These are phyloP conservation scores for Oncorhynchus nerka DNA, from an alignment of 2,113 vertebrate species.

Conservation along the genomic window DNA sequence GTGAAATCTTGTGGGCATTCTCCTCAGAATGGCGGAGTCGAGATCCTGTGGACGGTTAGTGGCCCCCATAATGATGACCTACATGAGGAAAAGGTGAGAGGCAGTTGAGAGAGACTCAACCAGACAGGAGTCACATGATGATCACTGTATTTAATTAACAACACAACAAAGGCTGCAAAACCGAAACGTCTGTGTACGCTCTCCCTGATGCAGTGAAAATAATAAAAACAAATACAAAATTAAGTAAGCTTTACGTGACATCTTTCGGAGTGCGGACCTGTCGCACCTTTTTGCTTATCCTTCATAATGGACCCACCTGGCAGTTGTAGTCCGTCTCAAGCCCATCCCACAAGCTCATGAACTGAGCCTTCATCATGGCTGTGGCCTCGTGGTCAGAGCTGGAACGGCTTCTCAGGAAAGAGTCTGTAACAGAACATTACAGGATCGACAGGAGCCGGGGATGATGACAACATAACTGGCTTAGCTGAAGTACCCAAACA, in stretches of 20 bases:
- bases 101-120: not conserved
- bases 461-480: not conserved
- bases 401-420: slow-evolving; percentile 91
- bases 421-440: slow-evolving; percentile 74
- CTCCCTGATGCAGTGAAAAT: too few relatives aligned
- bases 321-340: slow-evolving; percentile 91
- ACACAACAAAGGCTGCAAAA: too few relatives aligned
- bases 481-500: not conserved
- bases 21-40: slow-evolving; percentile 93
- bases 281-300: not conserved
- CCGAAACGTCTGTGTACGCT: too few relatives aligned
- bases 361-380: slow-evolving; percentile 99
- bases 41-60: slow-evolving; percentile 96
- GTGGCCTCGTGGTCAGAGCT: slow-evolving; percentile 97
- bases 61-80: slow-evolving; percentile 98
- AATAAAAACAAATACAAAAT: too few relatives aligned
- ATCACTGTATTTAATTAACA: too few relatives aligned
- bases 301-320: slow-evolving; percentile 74
- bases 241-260: too few relatives aligned
- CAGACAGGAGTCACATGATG: not conserved
- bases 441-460: not conserved
- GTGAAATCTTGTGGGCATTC: slow-evolving; percentile 96
- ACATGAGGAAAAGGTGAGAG: not conserved
- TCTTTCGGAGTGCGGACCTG: too few relatives aligned
- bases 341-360: slow-evolving; percentile 99